Evolutionary conservation across 2,888 invertebrate genomes (phyloP), one percentile per base, ranked within the genome.

Genomic region (Chaetogeoica ovagalla): DNA sequence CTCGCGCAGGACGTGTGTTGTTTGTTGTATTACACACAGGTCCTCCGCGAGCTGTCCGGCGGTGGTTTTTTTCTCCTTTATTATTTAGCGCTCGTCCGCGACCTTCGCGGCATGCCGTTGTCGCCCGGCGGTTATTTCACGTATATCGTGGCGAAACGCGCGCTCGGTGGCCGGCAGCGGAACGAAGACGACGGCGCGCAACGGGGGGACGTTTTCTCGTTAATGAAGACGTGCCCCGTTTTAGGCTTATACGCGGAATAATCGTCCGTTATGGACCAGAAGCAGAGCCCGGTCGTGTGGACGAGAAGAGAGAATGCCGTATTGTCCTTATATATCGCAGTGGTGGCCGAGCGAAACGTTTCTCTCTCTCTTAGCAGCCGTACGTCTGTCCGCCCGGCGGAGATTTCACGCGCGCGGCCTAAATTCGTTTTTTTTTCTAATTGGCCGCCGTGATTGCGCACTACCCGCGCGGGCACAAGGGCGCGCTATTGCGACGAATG

Each of bases 191-290:
- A 62, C 3, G 11, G 39, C 19, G 13, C n/a, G 2, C 15, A 8
- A n/a, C 30, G 63, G 23, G 21, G n/a, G 21, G 21, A 52, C 60
- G 77, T 77, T 77, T 77, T 70, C 77, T 77, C 69, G 77, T 77
- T 77, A 77, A 70, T 70, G 77, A 76, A 77, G 77, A 77, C 77
- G 77, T 77, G 77, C 77, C 77, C 69, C 30, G 30, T 62, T 77
- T 77, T 77, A 77, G 77, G 69, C 62, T n/a, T 52, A 30, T 69
- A 76, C 68, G 69, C n/a, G n/a, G n/a, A n/a, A n/a, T n/a, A 76
- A 76, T 76, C 76, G 52, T 76, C 76, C 76, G 76, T 76, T 76
- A 76, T 76, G 48, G 76, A 68, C 76, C 66, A 68, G 76, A 76
- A 69, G 69, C 69, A 13, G 11, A 21, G 69, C 1, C 68, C 68